Percentiles rank a stretch among this genome's conserved stretches.
Evolutionary conservation across 2,113 vertebrate genomes (phyloP).

Genomic region (Sitta europaea): DNA sequence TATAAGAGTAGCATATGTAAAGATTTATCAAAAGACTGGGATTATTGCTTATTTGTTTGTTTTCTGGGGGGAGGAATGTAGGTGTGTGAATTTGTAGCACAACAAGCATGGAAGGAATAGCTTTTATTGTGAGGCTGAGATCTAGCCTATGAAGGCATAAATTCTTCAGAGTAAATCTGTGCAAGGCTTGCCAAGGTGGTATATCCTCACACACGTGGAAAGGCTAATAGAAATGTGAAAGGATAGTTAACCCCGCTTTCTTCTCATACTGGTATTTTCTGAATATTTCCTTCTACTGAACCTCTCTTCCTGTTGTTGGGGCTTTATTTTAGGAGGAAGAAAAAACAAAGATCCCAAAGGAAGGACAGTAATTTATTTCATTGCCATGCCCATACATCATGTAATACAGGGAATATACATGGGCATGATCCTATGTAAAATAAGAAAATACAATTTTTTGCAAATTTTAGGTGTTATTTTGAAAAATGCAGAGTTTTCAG

Average conservation of each 20-base stretch:
- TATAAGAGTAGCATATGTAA: conserved; percentile 24
- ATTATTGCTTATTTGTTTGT: background rate
- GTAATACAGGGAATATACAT: background rate
- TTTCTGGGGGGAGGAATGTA: background rate
- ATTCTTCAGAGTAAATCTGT: background rate
- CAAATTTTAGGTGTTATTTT: background rate
- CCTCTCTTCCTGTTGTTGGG: background rate
- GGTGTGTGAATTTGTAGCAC: background rate
- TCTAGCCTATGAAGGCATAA: background rate
- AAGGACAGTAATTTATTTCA: background rate
- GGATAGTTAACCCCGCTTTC: background rate
- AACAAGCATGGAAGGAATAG: conserved; percentile 24
- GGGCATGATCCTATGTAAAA: background rate
- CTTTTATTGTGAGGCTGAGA: conserved; percentile 50
- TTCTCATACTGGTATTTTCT: background rate
- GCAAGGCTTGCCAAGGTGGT: background rate
- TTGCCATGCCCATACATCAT: background rate
- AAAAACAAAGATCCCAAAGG: background rate
- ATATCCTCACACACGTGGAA: background rate
- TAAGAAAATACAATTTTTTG: background rate
- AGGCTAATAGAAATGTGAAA: background rate
- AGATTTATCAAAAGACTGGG: conserved; percentile 1
- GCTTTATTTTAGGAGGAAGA: background rate
- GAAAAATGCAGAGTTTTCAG: background rate
- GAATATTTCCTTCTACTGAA: background rate